Evolutionary conservation across 2,888 invertebrate species (phyloP), one percentile per base, ranked within the genome.

Genomic region (Eupithecia abbreviata): DNA sequence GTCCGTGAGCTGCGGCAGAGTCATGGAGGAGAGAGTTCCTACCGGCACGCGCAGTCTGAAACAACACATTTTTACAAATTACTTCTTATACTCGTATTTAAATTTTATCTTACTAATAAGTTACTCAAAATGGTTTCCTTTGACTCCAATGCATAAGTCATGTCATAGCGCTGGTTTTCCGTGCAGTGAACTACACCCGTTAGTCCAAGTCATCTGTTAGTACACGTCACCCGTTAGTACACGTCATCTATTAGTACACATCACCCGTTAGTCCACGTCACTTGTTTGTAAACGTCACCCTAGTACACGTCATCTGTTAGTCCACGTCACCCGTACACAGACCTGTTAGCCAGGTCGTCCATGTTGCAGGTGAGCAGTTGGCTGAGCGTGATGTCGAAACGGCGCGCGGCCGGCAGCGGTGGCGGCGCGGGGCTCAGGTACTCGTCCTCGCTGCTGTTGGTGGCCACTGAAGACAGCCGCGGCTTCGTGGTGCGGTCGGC

Each of bases 301-400:
- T 1, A 47, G 47, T 10, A 6, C n/a, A 51, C 15, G 0, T 4
- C 12, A 49, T n/a, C n/a, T n/a, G 45, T 47, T 1, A 47, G 47
- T 10, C 6, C n/a, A 51, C 15, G 0, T 4, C 12, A 49, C 47
- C 12, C 47, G 30, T 30, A 10, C 10, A 47, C 62, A 30, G 76
- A 95, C 93, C 97, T 97, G 30, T 93, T 88, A 0, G 98, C 97
- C 76, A 98, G 92, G 80, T 98, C 98, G 82, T 97, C 97, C 87
- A 98, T 96, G 82, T 97, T 97, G 86, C 97, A 96, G 3, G 98
- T 97, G 49, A 98, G 97, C 77, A 98, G 95, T 88, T 98, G 98
- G 85, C 96, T 97, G 77, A 98, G 95, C 1, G 98, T 98, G 81
- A 98, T 98, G 89, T 98, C 97, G 84, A 97, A 95, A 5, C 96